Conservation (phyloP, 2,888 invertebrate species). For the Tethea ocularis region DNA sequence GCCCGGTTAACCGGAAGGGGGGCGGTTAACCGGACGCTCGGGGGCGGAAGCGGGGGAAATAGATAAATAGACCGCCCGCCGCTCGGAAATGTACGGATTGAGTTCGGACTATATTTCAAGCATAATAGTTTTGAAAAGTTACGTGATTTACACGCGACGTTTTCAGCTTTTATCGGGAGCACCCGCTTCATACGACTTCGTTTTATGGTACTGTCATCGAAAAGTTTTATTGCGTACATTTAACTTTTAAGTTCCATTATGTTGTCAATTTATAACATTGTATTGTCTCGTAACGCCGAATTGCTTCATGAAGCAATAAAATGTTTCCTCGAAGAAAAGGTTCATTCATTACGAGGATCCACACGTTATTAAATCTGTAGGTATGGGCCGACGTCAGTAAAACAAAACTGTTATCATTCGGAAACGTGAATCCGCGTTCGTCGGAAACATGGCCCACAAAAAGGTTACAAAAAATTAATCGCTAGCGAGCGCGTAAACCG, state of each 20-base stretch:
- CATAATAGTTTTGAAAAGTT: constrained; percentile 83
- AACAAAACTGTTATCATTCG: constrained; percentile 56
- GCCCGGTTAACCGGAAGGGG: constrained; percentile 82
- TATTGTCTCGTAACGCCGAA: constrained; percentile 33
- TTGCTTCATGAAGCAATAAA: constrained; percentile 39
- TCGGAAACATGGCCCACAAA: constrained; percentile 59
- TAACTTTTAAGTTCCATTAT: constrained; percentile 63
- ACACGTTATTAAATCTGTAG: too few species aligned
- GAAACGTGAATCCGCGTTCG: constrained; percentile 53
- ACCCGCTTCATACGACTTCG: constrained; percentile 63
- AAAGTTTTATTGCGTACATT: constrained; percentile 67
- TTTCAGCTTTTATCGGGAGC: constrained; percentile 75
- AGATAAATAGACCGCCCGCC: constrained; percentile 83
- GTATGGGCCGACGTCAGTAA: constrained; percentile 39
- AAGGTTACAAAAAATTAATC: constrained; percentile 67
- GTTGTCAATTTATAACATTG: constrained; percentile 56
- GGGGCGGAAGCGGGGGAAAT: constrained; percentile 83
- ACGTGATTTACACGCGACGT: constrained; percentile 81
- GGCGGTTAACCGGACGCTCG: constrained; percentile 83
- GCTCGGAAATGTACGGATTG: constrained; percentile 84
- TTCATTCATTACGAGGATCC: too few species aligned
- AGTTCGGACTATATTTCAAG: constrained; percentile 82
- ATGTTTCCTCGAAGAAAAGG: constrained; percentile 27
- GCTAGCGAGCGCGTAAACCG: constrained; percentile 67
- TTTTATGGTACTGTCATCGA: constrained; percentile 72